Conservation (phyloP, 2,888 invertebrate genomes). For the Maniola hyperantus region DNA sequence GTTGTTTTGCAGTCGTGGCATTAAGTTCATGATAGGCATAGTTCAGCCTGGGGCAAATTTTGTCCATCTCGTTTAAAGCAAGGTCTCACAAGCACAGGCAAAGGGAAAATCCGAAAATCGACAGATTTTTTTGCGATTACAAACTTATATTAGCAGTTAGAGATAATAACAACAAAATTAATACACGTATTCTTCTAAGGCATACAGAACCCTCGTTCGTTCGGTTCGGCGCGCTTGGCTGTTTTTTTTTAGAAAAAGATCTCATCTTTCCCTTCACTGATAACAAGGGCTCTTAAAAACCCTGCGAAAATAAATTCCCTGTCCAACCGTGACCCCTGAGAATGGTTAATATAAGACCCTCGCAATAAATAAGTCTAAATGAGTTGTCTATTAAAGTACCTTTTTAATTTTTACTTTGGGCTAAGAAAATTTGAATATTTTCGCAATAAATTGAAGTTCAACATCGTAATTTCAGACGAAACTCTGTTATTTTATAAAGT, state of each 20-base stretch:
- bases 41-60: too few species aligned
- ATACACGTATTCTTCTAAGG: too few species aligned
- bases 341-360: conserved; percentile 30
- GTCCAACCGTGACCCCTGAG: conserved; percentile 27
- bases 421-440: conserved; percentile 8
- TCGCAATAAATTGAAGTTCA: conserved; percentile 9
- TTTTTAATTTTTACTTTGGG: conserved; percentile 34
- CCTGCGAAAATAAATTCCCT: conserved; percentile 34
- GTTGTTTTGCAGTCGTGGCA: too few species aligned
- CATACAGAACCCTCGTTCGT: too few species aligned
- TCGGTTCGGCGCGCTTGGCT: too few species aligned
- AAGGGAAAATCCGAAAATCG: too few species aligned
- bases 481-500: conserved; percentile 3
- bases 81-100: too few species aligned
- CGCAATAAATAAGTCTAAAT: conserved; percentile 40
- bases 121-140: too few species aligned
- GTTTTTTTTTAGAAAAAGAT: conserved; percentile 38
- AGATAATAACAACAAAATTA: too few species aligned
- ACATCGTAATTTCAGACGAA: neutral
- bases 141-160: too few species aligned
- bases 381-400: conserved; percentile 35
- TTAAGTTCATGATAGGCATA: too few species aligned
- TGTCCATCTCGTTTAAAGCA: too few species aligned
- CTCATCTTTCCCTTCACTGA: conserved; percentile 34
- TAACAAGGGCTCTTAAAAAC: conserved; percentile 30